Evolutionary conservation across 64 coral and sea anemone species (phyloP), one percentile per base, ranked within the genome.

Genomic region (Porites lutea): DNA sequence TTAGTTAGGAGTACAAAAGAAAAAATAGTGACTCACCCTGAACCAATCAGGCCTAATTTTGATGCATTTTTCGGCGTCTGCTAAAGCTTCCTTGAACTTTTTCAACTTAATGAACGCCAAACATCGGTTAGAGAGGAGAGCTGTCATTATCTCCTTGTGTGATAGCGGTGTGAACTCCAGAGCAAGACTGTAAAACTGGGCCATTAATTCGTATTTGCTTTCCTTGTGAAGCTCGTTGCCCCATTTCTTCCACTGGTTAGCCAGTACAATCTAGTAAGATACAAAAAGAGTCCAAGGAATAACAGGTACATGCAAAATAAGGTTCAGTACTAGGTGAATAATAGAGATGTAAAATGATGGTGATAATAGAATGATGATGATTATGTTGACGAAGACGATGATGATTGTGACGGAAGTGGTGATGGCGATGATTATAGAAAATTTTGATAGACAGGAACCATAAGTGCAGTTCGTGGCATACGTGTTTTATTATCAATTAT

Each of bases 31-130:
- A 43, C 68, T 60, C 47, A 90, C 89, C 77, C 78, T 67, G 18
- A 85, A 92, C 91, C 91, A 92, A 4, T 27, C 19, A 20, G 91
- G 91, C 48, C 68, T 92, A n/a, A 79, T 51, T 60, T 74, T 75
- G 46, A 65, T 85, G 75, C 91, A 87, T 43, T 68, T 14, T 15
- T 87, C 10, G 13, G 91, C 91, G 66, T 92, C 91, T 87, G 8
- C 61, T 8, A 92, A 47, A 45, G 91, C 91, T 43, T 86, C 47
- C 3, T 69, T 8, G 37, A 79, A 81, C 16, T 63, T 71, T 19
- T 65, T 71, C 43, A 61, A 65, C 19, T 86, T 91, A 22, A 21
- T 59, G 11, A 82, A 87, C 3, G 91, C 82, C 60, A 78, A 59
- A 68, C 71, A 86, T 3, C 91, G 82, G 75, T 87, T 92, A 44